Evolutionary conservation across 1,140 invertebrate species (phyloP).

Genomic region (Macrosteles quadrilineatus): DNA sequence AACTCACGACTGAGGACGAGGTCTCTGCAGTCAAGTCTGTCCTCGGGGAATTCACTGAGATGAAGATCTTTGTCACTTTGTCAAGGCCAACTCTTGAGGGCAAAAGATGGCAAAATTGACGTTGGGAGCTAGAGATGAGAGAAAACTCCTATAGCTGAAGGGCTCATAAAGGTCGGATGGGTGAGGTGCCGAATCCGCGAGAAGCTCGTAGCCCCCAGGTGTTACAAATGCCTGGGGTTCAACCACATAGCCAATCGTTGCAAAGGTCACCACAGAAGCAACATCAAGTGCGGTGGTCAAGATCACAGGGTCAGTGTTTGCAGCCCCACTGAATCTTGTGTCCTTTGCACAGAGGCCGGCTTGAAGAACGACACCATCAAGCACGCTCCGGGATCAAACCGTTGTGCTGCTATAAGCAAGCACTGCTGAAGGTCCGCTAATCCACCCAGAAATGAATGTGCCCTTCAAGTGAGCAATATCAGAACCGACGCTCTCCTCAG

Average conservation of each 20-base stretch:
- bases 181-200: background rate
- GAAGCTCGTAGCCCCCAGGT: background rate
- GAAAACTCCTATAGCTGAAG: no score
- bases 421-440: background rate
- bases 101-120: background rate
- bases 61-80: no score
- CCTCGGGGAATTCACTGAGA: no score
- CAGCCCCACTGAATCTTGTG: background rate
- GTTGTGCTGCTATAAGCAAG: background rate
- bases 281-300: background rate
- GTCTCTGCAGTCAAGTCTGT: no score
- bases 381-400: background rate
- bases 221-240: background rate
- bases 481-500: background rate
- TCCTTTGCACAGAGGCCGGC: background rate
- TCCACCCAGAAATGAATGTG: background rate
- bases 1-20: no score
- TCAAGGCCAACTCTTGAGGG: background rate
- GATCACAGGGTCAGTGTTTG: background rate
- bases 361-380: background rate
- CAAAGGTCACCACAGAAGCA: background rate
- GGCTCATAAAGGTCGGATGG: no score
- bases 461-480: constrained; percentile 10
- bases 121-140: background rate
- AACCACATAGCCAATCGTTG: background rate